A percentile compares a stretch with the other conserved stretches of the same genome.
Conservation (phyloP, 1,140 invertebrate genomes). For the Saccostrea echinata region DNA sequence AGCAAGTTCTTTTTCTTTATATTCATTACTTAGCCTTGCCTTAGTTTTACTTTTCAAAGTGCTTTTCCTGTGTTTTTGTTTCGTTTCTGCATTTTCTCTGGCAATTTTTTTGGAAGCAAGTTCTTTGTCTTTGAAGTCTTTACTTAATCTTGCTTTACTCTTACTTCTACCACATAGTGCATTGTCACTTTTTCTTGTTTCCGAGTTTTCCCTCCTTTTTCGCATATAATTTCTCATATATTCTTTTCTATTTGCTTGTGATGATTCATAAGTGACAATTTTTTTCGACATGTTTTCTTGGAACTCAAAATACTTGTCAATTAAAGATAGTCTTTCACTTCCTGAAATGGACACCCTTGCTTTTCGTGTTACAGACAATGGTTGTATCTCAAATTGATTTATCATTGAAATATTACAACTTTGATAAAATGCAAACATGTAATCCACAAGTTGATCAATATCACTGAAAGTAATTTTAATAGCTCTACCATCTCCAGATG, state of each 20-base stretch:
- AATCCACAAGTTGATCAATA: constrained; percentile 5
- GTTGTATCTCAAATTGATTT: constrained; percentile 26
- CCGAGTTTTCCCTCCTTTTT: constrained; percentile 28
- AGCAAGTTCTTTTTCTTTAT: too few species aligned
- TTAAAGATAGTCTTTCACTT: not conserved
- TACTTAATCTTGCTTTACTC: too few species aligned
- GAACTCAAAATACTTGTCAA: constrained; percentile 32
- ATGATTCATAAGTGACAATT: not conserved
- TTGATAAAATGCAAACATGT: constrained; percentile 30
- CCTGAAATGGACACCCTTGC: not conserved
- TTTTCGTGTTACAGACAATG: not conserved
- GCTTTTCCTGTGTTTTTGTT: too few species aligned
- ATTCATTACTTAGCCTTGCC: too few species aligned
- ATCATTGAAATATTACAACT: constrained; percentile 38
- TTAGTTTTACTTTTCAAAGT: too few species aligned
- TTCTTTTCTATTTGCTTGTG: constrained; percentile 25
- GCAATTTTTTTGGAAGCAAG: too few species aligned
- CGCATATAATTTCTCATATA: constrained; percentile 38
- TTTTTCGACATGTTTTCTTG: constrained; percentile 36
- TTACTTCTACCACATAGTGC: not conserved
- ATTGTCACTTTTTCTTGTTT: not conserved
- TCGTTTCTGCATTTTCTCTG: too few species aligned
- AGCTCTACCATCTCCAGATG: constrained; percentile 33
- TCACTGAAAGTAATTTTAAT: not conserved
- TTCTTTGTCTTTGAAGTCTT: too few species aligned